A percentile compares a stretch with the other conserved stretches of the same genome.
Evolutionary conservation across 2,888 invertebrate genomes (phyloP).

Genomic region (Octodonta nipae): DNA sequence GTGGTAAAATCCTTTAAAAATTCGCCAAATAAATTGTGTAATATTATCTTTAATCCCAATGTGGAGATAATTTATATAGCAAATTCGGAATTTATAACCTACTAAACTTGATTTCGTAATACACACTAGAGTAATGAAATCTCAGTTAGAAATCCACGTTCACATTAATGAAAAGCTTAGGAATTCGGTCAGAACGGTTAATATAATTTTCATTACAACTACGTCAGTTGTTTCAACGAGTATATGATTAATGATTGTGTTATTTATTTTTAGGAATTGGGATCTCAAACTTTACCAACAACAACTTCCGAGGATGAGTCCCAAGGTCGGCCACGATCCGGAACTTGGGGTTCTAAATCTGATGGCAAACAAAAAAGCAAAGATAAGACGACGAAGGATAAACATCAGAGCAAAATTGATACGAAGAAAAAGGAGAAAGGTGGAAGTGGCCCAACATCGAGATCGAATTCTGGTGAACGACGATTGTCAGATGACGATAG

Average conservation of each 20-base stretch:
- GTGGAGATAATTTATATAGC: no score
- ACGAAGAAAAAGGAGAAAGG: constrained; percentile 19
- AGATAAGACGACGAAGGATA: constrained; percentile 10
- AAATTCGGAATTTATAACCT: no score
- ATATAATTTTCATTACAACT: constrained; percentile 4
- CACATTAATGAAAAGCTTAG: no score
- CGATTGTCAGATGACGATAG: constrained; percentile 27
- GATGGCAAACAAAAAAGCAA: constrained; percentile 16
- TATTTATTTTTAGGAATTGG: constrained; percentile 45
- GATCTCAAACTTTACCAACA: constrained; percentile 48
- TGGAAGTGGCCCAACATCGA: constrained; percentile 16
- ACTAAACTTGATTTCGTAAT: no score
- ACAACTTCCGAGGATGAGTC: constrained; percentile 37
- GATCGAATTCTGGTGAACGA: constrained; percentile 32
- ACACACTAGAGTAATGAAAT: no score
- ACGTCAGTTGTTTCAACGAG: constrained; percentile 3
- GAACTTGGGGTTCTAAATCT: constrained; percentile 43
- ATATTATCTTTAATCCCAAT: no score
- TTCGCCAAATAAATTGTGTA: no score
- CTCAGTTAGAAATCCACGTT: no score
- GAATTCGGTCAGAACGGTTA: no score
- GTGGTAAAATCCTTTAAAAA: no score
- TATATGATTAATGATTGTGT: constrained; percentile 7
- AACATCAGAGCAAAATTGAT: constrained; percentile 17
- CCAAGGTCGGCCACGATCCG: constrained; percentile 47